Base-by-base conservation (phyloP, 1,140 invertebrate species). In the Trichoplusia ni region DNA sequence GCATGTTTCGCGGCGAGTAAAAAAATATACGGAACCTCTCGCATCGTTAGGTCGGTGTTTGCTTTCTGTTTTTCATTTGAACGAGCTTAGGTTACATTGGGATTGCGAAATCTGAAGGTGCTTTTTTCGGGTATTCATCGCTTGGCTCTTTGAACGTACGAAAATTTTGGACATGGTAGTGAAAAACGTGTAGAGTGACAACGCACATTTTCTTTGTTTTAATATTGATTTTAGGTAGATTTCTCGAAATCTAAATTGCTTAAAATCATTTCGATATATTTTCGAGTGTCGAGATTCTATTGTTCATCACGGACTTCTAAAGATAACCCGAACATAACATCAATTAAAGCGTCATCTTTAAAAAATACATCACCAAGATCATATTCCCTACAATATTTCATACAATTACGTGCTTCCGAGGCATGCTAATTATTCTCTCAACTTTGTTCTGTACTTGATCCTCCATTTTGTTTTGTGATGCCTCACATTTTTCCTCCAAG, bases 361-460 rank as follows among this genome's bases (percentile, higher is more conserved):
- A 44, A 59, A 19, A 44, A 42, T 46, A 9, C 8, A 49, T 1
- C 1, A 49, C 8, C 13, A 46, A 46, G 23, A 46, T 11, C 27
- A 19, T 19, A 27, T 59, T 46, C 18, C 38, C 18, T 8, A 46
- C 56, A 59, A 46, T 59, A 46, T 46, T 29, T 44, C 42, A 23
- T 42, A 58, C 21, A 31, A 29, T 29, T 46, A 46, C 56, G 56
- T 59, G 37, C 56, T 46, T 46, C 27, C 29, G 0, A 46, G 40
- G 11, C 5, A 44, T 6, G 38, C 56, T 59, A 59, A 59, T 59
- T 59, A 59, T 59, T 59, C 40, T 40, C 56, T 59, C 42, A 23
- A 59, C 21, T 46, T 59, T 14, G 46, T 27, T 4, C 13, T 31
- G 46, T 4, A 49, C 37, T 40, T 59, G 56, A 46, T 44, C 56